A percentile compares a stretch with the other conserved stretches of the same genome.
Evolutionary conservation across 2,888 invertebrate genomes (phyloP).

Genomic region (Watsonalla cultraria): DNA sequence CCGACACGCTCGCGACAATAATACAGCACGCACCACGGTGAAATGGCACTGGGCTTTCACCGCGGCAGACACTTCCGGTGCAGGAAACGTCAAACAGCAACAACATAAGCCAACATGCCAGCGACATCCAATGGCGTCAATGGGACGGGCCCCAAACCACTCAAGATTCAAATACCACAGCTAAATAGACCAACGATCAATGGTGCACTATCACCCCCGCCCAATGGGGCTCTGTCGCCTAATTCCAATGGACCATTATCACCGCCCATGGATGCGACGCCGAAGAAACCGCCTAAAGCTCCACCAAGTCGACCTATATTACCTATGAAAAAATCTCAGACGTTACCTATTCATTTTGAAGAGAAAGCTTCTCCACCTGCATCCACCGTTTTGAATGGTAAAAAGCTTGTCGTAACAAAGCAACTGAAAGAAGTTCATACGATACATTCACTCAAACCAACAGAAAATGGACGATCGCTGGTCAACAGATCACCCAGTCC

Average conservation of each 20-base stretch:
- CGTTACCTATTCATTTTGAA: constrained; percentile 67
- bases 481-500: constrained; percentile 60
- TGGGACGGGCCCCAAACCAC: constrained; percentile 33
- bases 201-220: constrained; percentile 29
- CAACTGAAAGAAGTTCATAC: constrained; percentile 68
- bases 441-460: constrained; percentile 33
- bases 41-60: constrained; percentile 74
- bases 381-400: constrained; percentile 50
- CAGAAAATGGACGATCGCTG: constrained; percentile 48
- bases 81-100: constrained; percentile 61
- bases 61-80: constrained; percentile 64
- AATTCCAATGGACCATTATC: constrained; percentile 60
- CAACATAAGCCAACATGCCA: constrained; percentile 54
- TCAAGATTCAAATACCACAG: constrained; percentile 61
- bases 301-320: constrained; percentile 57
- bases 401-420: constrained; percentile 62
- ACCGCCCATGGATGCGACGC: constrained; percentile 62
- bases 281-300: constrained; percentile 67
- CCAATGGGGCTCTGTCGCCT: constrained; percentile 42
- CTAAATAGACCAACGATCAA: constrained; percentile 34
- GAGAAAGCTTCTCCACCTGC: constrained; percentile 54
- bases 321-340: constrained; percentile 68
- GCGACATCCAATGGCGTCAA: constrained; percentile 41
- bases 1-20: constrained; percentile 59
- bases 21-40: constrained; percentile 59